phyloP scores from a whole-genome alignment of 1,140 invertebrate genomes.

The Hormaphis cornu region DNA sequence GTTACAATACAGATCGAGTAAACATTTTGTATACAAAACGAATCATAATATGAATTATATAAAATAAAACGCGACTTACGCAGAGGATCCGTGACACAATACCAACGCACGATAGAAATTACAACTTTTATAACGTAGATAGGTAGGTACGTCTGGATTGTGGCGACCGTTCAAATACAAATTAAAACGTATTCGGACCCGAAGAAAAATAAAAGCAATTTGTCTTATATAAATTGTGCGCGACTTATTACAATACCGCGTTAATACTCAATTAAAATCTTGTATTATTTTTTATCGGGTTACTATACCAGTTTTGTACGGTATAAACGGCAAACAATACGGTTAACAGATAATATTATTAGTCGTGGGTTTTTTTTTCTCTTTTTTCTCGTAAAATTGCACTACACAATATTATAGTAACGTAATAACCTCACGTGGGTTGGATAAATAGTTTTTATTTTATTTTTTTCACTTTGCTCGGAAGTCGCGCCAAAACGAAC shows the following conservation, averaged over 20 bases:
- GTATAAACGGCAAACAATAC: too few species aligned
- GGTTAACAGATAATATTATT: too few species aligned
- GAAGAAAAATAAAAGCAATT: neutral
- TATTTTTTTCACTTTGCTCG: too few species aligned
- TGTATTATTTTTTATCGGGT: neutral
- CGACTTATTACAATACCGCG: too few species aligned
- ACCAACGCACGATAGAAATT: neutral
- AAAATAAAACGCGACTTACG: neutral
- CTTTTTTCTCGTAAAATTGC: too few species aligned
- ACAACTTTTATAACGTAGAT: conserved; percentile 1
- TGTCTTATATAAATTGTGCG: neutral
- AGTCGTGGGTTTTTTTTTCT: too few species aligned
- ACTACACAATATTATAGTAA: too few species aligned
- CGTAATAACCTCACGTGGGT: too few species aligned
- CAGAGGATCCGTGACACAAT: neutral
- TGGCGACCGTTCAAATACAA: neutral
- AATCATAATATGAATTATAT: neutral
- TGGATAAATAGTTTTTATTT: too few species aligned
- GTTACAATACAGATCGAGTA: neutral
- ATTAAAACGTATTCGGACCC: neutral
- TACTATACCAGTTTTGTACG: too few species aligned
- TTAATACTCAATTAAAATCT: neutral
- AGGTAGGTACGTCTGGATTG: too few species aligned
- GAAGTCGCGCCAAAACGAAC: too few species aligned
- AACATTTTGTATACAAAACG: neutral